phyloP scores from a whole-genome alignment of 1,140 invertebrate species.

The Elysia chlorotica region DNA sequence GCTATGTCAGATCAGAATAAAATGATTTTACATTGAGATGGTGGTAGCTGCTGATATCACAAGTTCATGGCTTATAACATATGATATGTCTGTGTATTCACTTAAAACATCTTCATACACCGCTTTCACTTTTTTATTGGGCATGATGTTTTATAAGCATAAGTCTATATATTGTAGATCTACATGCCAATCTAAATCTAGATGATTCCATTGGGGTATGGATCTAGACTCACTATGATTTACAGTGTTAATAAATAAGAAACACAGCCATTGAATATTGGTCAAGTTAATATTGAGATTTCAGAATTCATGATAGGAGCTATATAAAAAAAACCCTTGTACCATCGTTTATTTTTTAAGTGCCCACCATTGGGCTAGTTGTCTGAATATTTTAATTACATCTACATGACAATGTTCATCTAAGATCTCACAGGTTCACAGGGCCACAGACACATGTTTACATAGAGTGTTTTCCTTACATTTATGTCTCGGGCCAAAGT shows the following conservation, averaged over 20 bases:
- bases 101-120: neutral
- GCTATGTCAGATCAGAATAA: too few species aligned
- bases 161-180: neutral
- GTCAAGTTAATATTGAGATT: neutral
- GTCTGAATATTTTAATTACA: neutral
- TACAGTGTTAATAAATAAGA: neutral
- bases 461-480: too few species aligned
- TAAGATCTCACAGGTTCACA: neutral
- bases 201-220: neutral
- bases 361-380: neutral
- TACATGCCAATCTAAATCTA: too few species aligned
- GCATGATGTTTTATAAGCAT: neutral
- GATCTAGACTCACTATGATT: neutral
- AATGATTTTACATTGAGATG: neutral
- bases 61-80: neutral
- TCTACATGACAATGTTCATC: conserved; percentile 3
- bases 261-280: neutral
- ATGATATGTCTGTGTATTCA: neutral
- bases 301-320: neutral
- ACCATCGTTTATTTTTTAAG: neutral
- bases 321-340: neutral
- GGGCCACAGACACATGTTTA: too few species aligned
- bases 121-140: neutral
- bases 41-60: neutral
- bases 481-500: neutral